These are phyloP conservation scores for Epirrhoe tristata DNA, from an alignment of 2,888 invertebrate genomes.

Conservation along the genomic window DNA sequence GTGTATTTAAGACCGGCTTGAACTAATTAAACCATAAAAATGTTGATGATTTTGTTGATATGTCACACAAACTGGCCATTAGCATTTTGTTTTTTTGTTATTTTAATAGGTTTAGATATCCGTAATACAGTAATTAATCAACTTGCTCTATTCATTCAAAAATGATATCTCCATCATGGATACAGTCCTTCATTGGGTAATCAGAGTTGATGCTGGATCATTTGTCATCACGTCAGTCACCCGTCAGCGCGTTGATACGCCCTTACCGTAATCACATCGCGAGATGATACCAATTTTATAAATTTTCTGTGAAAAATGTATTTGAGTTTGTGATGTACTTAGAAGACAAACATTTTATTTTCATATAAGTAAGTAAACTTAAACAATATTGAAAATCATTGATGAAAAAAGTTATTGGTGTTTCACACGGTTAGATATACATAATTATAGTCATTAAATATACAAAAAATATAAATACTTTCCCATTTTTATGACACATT, in stretches of 20 bases:
- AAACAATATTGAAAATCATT: too few species aligned
- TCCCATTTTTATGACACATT: constrained; percentile 30
- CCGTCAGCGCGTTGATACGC: constrained; percentile 72
- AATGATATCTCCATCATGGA: constrained; percentile 34
- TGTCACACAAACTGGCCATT: background rate
- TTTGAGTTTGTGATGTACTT: too few species aligned
- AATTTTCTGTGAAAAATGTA: constrained; percentile 2
- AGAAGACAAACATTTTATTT: too few species aligned
- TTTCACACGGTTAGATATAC: constrained; percentile 2
- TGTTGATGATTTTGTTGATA: background rate
- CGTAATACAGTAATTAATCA: constrained; percentile 26
- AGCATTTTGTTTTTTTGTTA: background rate
- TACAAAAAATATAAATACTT: constrained; percentile 11
- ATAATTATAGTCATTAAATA: constrained; percentile 7
- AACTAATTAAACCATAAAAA: background rate
- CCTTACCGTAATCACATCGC: constrained; percentile 67
- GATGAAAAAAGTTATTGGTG: background rate
- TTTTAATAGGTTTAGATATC: background rate
- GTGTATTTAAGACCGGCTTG: background rate
- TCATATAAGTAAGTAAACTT: too few species aligned
- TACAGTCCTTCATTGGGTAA: constrained; percentile 46
- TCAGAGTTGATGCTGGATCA: constrained; percentile 60
- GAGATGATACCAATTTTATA: constrained; percentile 37
- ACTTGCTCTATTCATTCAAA: constrained; percentile 14
- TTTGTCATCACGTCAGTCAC: constrained; percentile 77